Evolutionary conservation across 2,888 invertebrate genomes (phyloP).

Genomic region (Erebia aethiops): DNA sequence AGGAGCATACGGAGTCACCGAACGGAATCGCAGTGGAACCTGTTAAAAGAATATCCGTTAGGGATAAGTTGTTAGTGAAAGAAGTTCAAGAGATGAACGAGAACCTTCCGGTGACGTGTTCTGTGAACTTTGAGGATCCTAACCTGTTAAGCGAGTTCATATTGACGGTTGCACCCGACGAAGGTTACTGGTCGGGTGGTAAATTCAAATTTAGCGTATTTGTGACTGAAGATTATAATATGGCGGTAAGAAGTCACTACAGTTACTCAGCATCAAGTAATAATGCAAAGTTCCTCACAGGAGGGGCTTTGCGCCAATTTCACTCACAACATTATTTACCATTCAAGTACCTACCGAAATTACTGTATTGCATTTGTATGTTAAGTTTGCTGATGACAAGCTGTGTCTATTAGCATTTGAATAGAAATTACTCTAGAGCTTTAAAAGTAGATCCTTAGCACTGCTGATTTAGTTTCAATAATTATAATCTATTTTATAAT

Average conservation of each 20-base stretch:
- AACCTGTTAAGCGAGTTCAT: constrained; percentile 91
- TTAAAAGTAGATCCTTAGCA: too few species aligned
- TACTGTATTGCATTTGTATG: too few species aligned
- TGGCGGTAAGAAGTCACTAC: constrained; percentile 87
- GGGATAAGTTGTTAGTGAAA: constrained; percentile 91
- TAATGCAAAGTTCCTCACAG: too few species aligned
- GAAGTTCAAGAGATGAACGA: constrained; percentile 95
- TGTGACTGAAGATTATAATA: constrained; percentile 97
- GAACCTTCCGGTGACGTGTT: constrained; percentile 90
- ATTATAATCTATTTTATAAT: too few species aligned
- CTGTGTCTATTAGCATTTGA: too few species aligned
- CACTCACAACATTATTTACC: too few species aligned
- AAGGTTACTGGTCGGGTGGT: constrained; percentile 95
- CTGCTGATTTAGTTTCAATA: too few species aligned
- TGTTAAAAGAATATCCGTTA: constrained; percentile 86
- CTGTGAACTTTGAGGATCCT: constrained; percentile 91
- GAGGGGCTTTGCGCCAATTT: too few species aligned
- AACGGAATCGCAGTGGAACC: constrained; percentile 68
- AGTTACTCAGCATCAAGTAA: background rate
- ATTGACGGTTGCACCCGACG: constrained; percentile 90
- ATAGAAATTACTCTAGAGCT: too few species aligned
- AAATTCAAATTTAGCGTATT: constrained; percentile 92
- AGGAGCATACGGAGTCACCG: constrained; percentile 77
- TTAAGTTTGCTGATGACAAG: too few species aligned
- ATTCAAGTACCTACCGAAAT: too few species aligned